A percentile compares a stretch with the other conserved stretches of the same genome.
phyloP scores from a whole-genome alignment of 2,888 invertebrate species.

The Ecdyonurus torrentis region DNA sequence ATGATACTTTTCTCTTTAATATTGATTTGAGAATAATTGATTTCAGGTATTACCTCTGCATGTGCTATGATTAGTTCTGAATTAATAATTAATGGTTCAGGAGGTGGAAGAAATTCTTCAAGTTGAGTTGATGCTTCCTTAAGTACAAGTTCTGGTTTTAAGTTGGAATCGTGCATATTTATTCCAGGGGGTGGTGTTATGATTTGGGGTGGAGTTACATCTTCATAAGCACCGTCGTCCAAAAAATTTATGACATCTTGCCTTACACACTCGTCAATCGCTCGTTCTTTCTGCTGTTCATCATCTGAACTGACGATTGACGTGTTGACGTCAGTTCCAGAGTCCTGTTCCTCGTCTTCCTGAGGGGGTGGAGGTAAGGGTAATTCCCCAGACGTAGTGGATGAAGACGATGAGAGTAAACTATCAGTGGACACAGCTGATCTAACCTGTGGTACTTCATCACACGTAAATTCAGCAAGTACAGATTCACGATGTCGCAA shows the following conservation, averaged over 20 bases:
- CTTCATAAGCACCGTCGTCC: not conserved
- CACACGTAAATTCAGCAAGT: conserved; percentile 13
- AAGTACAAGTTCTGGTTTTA: too few species aligned
- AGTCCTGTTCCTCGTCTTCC: conserved; percentile 11
- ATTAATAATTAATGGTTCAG: not conserved
- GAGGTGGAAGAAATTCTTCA: not conserved
- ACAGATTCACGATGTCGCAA: conserved; percentile 13
- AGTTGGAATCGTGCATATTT: too few species aligned
- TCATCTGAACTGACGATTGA: conserved; percentile 9
- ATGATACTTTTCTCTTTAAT: not conserved
- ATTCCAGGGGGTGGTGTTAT: not conserved
- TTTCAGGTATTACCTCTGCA: not conserved
- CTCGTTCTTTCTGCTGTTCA: not conserved
- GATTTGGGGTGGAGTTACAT: not conserved
- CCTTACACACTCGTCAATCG: conserved; percentile 15
- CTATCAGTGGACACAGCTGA: conserved; percentile 20
- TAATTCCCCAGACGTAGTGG: conserved; percentile 1
- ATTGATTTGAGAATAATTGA: not conserved
- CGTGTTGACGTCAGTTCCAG: conserved; percentile 13
- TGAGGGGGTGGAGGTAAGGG: conserved; percentile 9
- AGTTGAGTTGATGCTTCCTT: not conserved
- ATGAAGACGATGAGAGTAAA: conserved; percentile 19
- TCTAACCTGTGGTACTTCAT: not conserved
- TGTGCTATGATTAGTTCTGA: too few species aligned
- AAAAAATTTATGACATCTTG: conserved; percentile 2